These are phyloP conservation scores for Myopa testacea DNA, from an alignment of 2,888 invertebrate genomes.

Conservation along the genomic window DNA sequence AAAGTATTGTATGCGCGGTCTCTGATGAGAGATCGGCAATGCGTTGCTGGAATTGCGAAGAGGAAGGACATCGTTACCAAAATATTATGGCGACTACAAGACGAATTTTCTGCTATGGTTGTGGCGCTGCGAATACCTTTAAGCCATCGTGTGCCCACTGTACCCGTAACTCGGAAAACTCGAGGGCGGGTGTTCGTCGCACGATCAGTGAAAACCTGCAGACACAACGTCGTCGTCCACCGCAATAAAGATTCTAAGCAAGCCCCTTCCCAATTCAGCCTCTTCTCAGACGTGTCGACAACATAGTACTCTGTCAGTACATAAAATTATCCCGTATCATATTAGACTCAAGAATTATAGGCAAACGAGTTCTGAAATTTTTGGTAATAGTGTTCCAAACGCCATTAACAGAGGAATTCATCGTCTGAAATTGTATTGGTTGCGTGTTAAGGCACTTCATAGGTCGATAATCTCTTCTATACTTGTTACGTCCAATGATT, in stretches of 20 bases:
- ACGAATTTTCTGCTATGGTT: conserved; percentile 23
- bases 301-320: not conserved
- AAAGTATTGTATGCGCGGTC: too few relatives aligned
- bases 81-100: not conserved
- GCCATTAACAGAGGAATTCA: not conserved
- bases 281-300: not conserved
- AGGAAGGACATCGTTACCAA: conserved; percentile 6
- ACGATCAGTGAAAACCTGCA: conserved; percentile 9
- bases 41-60: conserved; percentile 12
- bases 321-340: conserved; percentile 17
- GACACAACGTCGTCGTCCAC: not conserved
- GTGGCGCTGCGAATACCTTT: not conserved
- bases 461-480: not conserved
- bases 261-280: not conserved
- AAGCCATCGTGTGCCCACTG: not conserved
- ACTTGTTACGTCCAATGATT: not conserved
- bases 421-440: not conserved
- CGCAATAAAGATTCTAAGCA: not conserved
- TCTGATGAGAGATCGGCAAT: too few relatives aligned
- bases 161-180: not conserved
- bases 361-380: not conserved
- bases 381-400: not conserved
- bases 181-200: not conserved
- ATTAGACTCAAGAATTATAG: not conserved
- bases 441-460: not conserved